Conservation (phyloP, 2,113 vertebrate genomes). For the Sinocyclocheilus anshuiensis region DNA sequence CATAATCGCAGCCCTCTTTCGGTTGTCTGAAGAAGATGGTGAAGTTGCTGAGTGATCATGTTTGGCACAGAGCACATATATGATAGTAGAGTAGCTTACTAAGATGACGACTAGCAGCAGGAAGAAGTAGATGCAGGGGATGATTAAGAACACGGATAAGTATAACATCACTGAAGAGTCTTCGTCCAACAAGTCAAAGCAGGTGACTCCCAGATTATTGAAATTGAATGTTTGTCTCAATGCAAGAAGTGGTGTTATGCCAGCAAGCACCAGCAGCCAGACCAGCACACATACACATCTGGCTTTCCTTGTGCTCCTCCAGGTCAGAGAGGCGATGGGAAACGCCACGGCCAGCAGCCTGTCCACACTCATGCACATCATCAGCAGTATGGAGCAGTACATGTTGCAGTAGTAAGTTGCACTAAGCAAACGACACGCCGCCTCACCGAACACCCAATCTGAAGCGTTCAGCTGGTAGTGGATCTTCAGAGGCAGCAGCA, state of each 20-base stretch:
- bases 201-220: slow-evolving; percentile 80
- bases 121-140: slow-evolving; percentile 86
- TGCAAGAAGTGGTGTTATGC: slow-evolving; percentile 81
- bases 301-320: slow-evolving; percentile 70
- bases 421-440: no score
- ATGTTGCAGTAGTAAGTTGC: no score
- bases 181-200: slow-evolving; percentile 84
- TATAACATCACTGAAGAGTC: slow-evolving; percentile 69
- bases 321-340: slow-evolving; percentile 72
- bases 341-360: slow-evolving; percentile 84
- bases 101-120: slow-evolving; percentile 81
- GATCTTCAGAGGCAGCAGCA: no score
- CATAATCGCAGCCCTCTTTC: slow-evolving; percentile 82
- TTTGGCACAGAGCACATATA: slow-evolving; percentile 75
- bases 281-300: slow-evolving; percentile 75
- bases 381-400: no score
- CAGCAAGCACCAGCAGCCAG: slow-evolving; percentile 82
- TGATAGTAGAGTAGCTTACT: slow-evolving; percentile 37
- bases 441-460: no score
- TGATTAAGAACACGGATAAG: slow-evolving; percentile 82
- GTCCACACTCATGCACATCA: no score
- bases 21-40: slow-evolving; percentile 66
- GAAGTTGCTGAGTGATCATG: not conserved
- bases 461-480: no score
- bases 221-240: slow-evolving; percentile 76